These are phyloP conservation scores for Gibbula magus DNA, from an alignment of 2,888 invertebrate species.

Conservation along the genomic window DNA sequence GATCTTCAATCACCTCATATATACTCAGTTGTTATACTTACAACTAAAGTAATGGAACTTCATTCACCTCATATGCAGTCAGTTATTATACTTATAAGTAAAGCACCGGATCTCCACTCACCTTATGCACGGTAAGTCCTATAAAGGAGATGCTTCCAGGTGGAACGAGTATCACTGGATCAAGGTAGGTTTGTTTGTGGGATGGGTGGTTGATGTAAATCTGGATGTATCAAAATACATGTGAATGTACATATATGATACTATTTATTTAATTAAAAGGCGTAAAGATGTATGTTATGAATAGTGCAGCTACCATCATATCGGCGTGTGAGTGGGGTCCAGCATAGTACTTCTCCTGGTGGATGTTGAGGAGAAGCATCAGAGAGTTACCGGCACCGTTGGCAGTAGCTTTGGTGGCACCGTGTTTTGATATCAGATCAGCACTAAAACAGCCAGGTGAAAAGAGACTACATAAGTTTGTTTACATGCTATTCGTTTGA, in stretches of 20 bases:
- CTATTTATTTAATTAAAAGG: neutral
- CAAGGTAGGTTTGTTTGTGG: neutral
- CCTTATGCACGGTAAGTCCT: neutral
- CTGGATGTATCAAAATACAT: neutral
- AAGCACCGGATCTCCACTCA: neutral
- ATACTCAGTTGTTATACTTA: too few species aligned
- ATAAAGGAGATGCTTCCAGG: neutral
- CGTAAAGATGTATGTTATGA: neutral
- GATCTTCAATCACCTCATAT: too few species aligned
- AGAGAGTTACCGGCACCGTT: neutral
- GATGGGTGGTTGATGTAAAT: slow-evolving; percentile 5
- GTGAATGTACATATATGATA: neutral
- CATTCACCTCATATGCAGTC: too few species aligned
- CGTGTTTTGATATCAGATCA: neutral
- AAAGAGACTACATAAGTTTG: too few species aligned
- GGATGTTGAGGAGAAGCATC: neutral
- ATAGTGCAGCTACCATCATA: neutral
- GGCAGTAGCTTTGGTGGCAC: neutral
- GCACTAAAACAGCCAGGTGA: too few species aligned
- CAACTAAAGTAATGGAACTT: too few species aligned
- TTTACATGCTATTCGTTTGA: too few species aligned
- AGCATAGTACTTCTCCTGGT: neutral
- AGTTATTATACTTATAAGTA: too few species aligned
- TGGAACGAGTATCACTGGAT: neutral
- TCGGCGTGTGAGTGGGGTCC: neutral